Percentiles rank a stretch among this genome's conserved stretches.
These are phyloP conservation scores for Drosophila subsilvestris DNA, from an alignment of 2,888 invertebrate genomes.

Conservation along the genomic window DNA sequence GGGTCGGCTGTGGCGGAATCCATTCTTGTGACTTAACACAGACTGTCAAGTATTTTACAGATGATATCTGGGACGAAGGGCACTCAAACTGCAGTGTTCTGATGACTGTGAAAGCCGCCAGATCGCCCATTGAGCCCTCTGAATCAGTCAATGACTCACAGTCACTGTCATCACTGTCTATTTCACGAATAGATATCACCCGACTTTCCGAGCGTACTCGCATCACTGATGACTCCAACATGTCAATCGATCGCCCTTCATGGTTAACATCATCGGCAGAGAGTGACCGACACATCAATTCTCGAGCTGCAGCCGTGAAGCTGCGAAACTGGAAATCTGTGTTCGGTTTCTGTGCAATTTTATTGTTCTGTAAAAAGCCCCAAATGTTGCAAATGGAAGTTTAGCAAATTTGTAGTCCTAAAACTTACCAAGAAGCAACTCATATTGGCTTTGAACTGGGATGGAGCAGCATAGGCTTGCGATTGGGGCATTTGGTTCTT, in stretches of 20 bases:
- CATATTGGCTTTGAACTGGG: not conserved
- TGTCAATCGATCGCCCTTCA: not conserved
- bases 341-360: not conserved
- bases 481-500: not conserved
- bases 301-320: not conserved
- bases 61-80: not conserved
- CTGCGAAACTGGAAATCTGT: no score
- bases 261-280: slow-evolving; percentile 2
- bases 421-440: not conserved
- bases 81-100: not conserved
- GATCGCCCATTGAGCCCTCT: not conserved
- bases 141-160: not conserved
- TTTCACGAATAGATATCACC: not conserved
- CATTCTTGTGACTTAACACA: not conserved
- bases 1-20: not conserved
- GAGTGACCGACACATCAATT: not conserved
- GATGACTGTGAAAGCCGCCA: not conserved
- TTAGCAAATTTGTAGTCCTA: not conserved
- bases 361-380: not conserved
- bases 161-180: not conserved
- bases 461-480: not conserved
- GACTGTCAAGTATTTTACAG: not conserved
- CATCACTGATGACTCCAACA: not conserved
- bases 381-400: not conserved
- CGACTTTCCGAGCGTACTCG: not conserved